phyloP scores from a whole-genome alignment of 2,888 invertebrate genomes.

The Operophtera brumata region DNA sequence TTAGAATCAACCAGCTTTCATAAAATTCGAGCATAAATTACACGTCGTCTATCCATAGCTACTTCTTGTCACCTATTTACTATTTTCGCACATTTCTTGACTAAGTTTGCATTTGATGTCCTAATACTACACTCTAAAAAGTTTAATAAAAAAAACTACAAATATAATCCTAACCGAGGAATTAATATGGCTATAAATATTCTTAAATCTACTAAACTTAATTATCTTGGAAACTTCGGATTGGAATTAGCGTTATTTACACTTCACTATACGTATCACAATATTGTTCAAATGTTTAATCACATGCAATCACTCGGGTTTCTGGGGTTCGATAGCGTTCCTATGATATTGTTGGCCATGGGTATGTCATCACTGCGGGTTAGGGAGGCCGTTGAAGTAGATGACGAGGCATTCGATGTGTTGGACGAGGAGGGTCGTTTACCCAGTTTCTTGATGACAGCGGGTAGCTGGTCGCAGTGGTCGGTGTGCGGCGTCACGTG shows the following conservation, averaged over 20 bases:
- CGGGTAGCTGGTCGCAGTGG: slow-evolving; percentile 37
- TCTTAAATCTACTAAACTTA: slow-evolving; percentile 5
- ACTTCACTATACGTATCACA: slow-evolving; percentile 10
- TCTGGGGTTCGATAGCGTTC: slow-evolving; percentile 57
- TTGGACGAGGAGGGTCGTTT: slow-evolving; percentile 39
- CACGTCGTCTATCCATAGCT: background rate
- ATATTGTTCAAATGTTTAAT: slow-evolving; percentile 8
- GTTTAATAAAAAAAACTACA: background rate
- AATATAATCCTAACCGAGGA: background rate
- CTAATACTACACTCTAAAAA: background rate
- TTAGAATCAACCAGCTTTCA: too few species aligned
- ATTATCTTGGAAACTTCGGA: background rate
- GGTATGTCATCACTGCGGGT: slow-evolving; percentile 56
- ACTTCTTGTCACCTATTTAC: too few species aligned
- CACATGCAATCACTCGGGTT: slow-evolving; percentile 38
- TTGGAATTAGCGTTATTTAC: background rate
- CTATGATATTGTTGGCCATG: slow-evolving; percentile 65
- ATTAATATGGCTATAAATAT: slow-evolving; percentile 14
- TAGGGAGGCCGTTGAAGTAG: slow-evolving; percentile 26
- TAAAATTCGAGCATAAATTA: background rate
- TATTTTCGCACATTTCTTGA: too few species aligned
- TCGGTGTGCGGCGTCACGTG: slow-evolving; percentile 79
- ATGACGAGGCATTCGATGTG: slow-evolving; percentile 26
- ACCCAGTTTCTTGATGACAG: slow-evolving; percentile 43
- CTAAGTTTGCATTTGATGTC: too few species aligned